Conservation (phyloP, 2,113 vertebrate species). For the Lepisosteus osseus region DNA sequence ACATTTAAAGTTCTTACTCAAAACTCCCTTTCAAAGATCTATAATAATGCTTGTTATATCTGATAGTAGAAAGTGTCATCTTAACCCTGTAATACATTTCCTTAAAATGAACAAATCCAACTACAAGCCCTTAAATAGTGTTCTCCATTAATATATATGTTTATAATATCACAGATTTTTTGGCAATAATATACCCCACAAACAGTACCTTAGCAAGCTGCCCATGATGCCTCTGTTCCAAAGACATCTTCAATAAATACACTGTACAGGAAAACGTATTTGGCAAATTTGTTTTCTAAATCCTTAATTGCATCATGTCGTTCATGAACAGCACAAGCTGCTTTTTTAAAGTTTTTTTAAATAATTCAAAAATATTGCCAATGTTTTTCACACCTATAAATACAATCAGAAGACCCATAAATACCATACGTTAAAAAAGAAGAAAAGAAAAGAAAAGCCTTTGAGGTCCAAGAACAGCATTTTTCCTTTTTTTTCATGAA, state of each 20-base stretch:
- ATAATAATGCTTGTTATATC: not conserved
- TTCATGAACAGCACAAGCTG: constrained; percentile 52
- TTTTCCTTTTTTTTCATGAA: constrained; percentile 29
- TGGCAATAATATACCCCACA: constrained; percentile 64
- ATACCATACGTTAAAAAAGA: constrained; percentile 68
- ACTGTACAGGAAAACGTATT: constrained; percentile 59
- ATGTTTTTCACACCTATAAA: constrained; percentile 63
- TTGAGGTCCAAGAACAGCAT: constrained; percentile 58
- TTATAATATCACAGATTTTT: constrained; percentile 48
- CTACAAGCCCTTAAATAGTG: constrained; percentile 66
- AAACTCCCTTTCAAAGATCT: not conserved
- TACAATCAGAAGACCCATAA: constrained; percentile 62
- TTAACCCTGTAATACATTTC: constrained; percentile 35
- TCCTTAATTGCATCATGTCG: constrained; percentile 34
- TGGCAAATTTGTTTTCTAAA: constrained; percentile 52
- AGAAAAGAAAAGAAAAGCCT: constrained; percentile 55
- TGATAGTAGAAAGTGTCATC: constrained; percentile 11
- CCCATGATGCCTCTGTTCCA: constrained; percentile 60
- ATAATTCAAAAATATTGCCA: constrained; percentile 70
- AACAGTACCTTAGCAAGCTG: constrained; percentile 52
- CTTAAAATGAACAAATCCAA: constrained; percentile 38
- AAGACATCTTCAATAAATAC: constrained; percentile 58
- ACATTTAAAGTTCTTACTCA: not conserved
- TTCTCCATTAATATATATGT: constrained; percentile 44
- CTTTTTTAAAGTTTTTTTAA: constrained; percentile 60